Conservation (phyloP, 2,797 vertebrate genomes). For the Carapus acus region DNA sequence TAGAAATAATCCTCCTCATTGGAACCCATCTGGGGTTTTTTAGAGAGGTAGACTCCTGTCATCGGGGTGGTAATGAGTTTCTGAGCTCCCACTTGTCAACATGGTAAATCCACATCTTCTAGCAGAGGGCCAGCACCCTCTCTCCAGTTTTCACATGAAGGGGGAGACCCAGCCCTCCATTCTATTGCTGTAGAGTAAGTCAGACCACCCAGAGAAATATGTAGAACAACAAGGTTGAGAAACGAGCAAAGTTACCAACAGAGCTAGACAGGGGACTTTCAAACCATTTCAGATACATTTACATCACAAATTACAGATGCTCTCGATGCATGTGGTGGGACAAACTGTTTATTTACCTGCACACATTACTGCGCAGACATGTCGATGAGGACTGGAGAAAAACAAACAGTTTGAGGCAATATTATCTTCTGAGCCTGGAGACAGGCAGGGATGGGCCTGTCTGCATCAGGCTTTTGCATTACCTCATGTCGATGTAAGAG, state of each 20-base stretch:
- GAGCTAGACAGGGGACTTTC: neutral
- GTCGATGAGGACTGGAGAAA: constrained; percentile 22
- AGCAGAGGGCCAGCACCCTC: constrained; percentile 25
- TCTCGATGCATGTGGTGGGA: too few species aligned
- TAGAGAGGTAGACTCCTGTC: constrained; percentile 51
- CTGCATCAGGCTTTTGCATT: constrained; percentile 57
- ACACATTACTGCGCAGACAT: constrained; percentile 12
- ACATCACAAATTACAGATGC: too few species aligned
- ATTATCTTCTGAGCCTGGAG: constrained; percentile 40
- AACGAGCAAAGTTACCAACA: constrained; percentile 4
- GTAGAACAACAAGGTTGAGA: constrained; percentile 1
- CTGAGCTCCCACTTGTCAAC: constrained; percentile 52
- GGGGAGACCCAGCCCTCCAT: constrained; percentile 9
- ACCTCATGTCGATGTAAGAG: constrained; percentile 56
- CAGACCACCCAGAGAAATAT: constrained; percentile 15
- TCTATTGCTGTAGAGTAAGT: neutral
- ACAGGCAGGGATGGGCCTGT: constrained; percentile 47
- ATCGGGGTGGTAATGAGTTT: constrained; percentile 56
- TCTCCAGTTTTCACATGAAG: constrained; percentile 25
- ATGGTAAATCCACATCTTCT: constrained; percentile 46
- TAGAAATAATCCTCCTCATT: constrained; percentile 35
- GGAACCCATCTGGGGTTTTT: constrained; percentile 23
- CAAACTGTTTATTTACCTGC: constrained; percentile 3
- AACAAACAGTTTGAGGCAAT: constrained; percentile 32
- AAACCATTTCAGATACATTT: constrained; percentile 11